Base-by-base conservation (phyloP, 2,113 vertebrate genomes). In the Tyto alba region DNA sequence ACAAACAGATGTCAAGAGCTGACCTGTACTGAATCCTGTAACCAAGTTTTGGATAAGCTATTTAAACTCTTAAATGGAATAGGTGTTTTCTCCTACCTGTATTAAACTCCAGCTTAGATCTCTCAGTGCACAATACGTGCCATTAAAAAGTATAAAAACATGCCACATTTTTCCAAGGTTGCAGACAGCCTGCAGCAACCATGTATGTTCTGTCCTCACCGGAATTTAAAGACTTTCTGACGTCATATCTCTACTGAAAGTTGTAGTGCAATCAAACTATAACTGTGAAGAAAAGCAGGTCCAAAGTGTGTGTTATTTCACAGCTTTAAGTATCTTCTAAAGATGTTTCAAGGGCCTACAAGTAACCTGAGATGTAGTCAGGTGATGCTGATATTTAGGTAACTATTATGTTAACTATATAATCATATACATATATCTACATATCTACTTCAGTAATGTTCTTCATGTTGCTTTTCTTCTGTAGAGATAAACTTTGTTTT, bases 131-230 rank as follows among this genome's bases (percentile, higher is more conserved):
- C 26, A 74, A n/a, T 30, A 50, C 9, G 6, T 10, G n/a, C 5
- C 15, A 40, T 32, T 59, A 43, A 74, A 91, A 71, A 26, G 4
- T 7, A 20, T 6, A 17, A 59, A 90, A 60, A 47, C 0, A 0
- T 45, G 23, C 12, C 32, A 64, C 14, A 11, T 1, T 74, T 73
- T 63, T 40, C 48, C 15, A 11, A 30, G 38, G 21, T 32, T 86
- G 10, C 57, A 90, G 6, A 26, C 26, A 86, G 30, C 47, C 90
- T 55, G 57, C 7, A 85, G 55, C 27, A 93, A 60, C 18, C 26
- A 16, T 10, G 85, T 83, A 29, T 45, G 14, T 43, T 88, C 52
- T 78, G 40, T 75, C 69, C 60, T 64, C 19, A 43, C 15, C 53
- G 56, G 21, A 78, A 87, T 81, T 93, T 48, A 72, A 19, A 90